Conservation (phyloP, 2,797 vertebrate genomes). For the Euthynnus affinis region DNA sequence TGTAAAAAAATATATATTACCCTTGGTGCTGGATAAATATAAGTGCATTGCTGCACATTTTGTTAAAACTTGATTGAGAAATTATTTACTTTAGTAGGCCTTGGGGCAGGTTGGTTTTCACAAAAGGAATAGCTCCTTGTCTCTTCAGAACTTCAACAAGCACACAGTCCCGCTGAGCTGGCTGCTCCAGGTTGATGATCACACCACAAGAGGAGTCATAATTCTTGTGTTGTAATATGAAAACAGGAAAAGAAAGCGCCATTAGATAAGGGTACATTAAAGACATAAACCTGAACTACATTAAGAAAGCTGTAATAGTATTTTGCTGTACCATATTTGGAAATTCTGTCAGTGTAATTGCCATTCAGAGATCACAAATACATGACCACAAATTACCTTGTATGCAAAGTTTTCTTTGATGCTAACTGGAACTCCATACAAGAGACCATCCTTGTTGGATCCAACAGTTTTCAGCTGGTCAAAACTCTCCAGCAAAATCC, state of each 20-base stretch:
- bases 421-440: conserved; percentile 91
- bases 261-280: background rate
- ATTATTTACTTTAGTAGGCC: conserved; percentile 87
- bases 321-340: background rate
- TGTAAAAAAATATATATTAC: background rate
- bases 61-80: background rate
- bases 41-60: background rate
- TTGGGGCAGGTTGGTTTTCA: conserved; percentile 94
- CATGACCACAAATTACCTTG: conserved; percentile 78
- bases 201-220: conserved; percentile 89
- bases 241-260: background rate
- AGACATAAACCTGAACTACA: background rate
- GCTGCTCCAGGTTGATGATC: conserved; percentile 81
- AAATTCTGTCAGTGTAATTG: background rate
- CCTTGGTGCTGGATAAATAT: background rate
- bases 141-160: conserved; percentile 92
- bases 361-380: background rate
- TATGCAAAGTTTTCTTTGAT: conserved; percentile 88
- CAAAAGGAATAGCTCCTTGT: conserved; percentile 95
- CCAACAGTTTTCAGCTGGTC: conserved; percentile 76
- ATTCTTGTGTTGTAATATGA: conserved; percentile 75
- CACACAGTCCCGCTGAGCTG: conserved; percentile 85
- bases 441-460: conserved; percentile 79
- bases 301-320: background rate
- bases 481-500: conserved; percentile 86